Percentiles rank a stretch among this genome's conserved stretches.
phyloP scores from a whole-genome alignment of 2,113 vertebrate species.

The Oxygymnocypris stewartii region DNA sequence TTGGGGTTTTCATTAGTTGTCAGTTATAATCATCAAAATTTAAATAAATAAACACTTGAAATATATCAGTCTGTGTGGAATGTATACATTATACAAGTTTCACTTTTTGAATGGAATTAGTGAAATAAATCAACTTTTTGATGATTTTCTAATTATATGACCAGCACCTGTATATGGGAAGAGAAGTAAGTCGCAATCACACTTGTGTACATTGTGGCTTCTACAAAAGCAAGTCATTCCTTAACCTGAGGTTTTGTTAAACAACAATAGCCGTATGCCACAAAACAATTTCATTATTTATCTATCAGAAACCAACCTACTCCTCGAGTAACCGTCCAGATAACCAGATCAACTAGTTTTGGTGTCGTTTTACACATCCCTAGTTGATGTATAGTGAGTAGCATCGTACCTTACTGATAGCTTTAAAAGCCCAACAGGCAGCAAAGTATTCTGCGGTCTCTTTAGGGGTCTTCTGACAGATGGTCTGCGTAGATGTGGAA shows the following conservation, averaged over 20 bases:
- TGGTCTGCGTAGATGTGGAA: constrained; percentile 75
- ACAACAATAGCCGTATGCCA: not conserved
- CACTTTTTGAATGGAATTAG: too few relatives aligned
- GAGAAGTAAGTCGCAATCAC: not conserved
- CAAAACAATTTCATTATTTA: not conserved
- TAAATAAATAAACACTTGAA: too few relatives aligned
- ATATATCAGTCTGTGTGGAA: too few relatives aligned
- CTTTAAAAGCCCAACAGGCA: constrained; percentile 82
- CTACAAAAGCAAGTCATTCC: not conserved
- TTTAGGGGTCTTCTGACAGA: constrained; percentile 85
- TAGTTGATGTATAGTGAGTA: not conserved
- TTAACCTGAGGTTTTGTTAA: not conserved
- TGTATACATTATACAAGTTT: too few relatives aligned
- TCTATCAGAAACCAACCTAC: not conserved
- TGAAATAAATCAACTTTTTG: too few relatives aligned
- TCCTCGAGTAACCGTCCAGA: not conserved
- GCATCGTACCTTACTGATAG: constrained; percentile 89
- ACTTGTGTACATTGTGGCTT: not conserved
- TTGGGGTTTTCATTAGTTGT: too few relatives aligned
- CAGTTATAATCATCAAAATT: too few relatives aligned
- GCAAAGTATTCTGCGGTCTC: constrained; percentile 74
- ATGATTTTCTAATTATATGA: too few relatives aligned
- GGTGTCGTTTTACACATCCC: not conserved
- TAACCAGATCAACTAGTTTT: not conserved
- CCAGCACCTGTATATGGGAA: not conserved